Evolutionary conservation across 2,888 invertebrate genomes (phyloP), one percentile per base, ranked within the genome.

Genomic region (Tenodera sinensis): DNA sequence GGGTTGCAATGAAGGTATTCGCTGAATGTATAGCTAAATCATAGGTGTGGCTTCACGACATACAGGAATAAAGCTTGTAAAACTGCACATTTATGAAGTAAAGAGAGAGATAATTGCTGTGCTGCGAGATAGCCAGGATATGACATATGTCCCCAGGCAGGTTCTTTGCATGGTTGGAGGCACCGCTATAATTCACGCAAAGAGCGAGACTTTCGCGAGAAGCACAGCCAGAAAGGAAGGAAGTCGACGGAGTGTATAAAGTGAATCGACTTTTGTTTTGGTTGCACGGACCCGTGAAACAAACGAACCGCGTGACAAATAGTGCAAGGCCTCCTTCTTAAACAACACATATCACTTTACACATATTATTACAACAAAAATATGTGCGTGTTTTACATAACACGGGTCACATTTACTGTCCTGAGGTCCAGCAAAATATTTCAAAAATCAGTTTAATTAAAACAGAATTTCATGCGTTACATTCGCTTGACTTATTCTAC

Each of bases 261-360:
- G 82, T 84, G 89, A 84, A 88, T 90, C 87, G 89, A 88, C 88
- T 89, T 71, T 89, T 89, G 89, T 89, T 89, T 89, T 83, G 54
- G 88, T 42, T 54, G 83, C 89, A 71, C 28, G 42, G 28, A 71
- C 30, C 89, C 87, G 87, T 87, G 88, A 89, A 88, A 89, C 88
- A 88, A 89, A 89, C 85, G 85, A 12, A 83, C 30, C 54, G 54
- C 54, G 54, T 71, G 54, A 71, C 54, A 71, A 71, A 71, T 71
- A 71, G 54, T 71, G 20, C 54, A 71, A 20, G 3, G 54, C 2
- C 6, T 9, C 54, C 20, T 6, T 71, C 54, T 71, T 71, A 71
- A 12, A 25, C 20, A 71, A 71, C 54, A 71, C 20, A 71, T 3
- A 71, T 25, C 54, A 71, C 54, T 3, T 71, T 71, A 20, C 20